Percentiles rank a stretch among this genome's conserved stretches.
phyloP scores from a whole-genome alignment of 2,888 invertebrate species.

The Synergus itoensis region DNA sequence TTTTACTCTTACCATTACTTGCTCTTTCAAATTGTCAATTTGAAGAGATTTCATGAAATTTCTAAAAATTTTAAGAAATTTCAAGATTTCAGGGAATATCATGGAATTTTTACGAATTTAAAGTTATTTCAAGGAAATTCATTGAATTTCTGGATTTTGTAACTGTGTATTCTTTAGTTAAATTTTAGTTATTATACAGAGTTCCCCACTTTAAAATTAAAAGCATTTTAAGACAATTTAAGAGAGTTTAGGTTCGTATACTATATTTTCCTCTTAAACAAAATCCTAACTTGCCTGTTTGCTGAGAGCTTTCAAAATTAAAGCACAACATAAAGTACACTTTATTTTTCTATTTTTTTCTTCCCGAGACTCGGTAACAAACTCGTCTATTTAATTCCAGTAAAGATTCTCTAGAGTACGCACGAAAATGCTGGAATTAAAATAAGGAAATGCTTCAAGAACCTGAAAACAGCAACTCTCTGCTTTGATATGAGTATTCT shows the following conservation, averaged over 20 bases:
- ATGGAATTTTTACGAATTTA: too few relatives aligned
- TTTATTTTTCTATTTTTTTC: not conserved
- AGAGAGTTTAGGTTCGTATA: not conserved
- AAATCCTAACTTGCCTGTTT: too few relatives aligned
- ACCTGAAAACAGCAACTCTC: not conserved
- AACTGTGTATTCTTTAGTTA: not conserved
- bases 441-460: slow-evolving; percentile 2
- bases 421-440: not conserved
- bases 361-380: not conserved
- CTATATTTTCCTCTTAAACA: not conserved
- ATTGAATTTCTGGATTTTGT: too few relatives aligned
- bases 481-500: slow-evolving; percentile 15
- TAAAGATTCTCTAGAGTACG: not conserved
- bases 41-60: too few relatives aligned
- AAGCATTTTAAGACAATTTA: not conserved
- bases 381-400: not conserved
- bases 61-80: too few relatives aligned
- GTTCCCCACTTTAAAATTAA: not conserved
- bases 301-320: slow-evolving; percentile 1
- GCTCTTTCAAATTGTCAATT: too few relatives aligned
- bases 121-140: too few relatives aligned
- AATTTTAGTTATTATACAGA: not conserved
- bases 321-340: not conserved
- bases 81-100: too few relatives aligned
- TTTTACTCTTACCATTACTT: too few relatives aligned